phyloP scores from a whole-genome alignment of 1,140 invertebrate species.

The Phymorhynchus buccinoides region DNA sequence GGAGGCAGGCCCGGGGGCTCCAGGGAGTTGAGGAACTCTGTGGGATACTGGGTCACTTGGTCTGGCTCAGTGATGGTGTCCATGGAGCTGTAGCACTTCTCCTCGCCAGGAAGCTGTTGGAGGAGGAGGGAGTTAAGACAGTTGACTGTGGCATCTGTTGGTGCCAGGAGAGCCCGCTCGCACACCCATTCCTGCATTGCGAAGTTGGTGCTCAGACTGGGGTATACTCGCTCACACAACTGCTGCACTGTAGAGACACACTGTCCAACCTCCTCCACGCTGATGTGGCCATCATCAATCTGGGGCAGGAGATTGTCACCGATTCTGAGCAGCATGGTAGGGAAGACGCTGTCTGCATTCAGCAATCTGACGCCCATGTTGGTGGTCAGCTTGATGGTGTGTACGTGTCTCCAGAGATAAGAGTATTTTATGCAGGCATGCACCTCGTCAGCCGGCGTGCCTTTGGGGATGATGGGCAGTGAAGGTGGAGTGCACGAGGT shows the following conservation, averaged over 20 bases:
- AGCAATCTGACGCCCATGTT: slow-evolving; percentile 10
- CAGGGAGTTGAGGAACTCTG: slow-evolving; percentile 70
- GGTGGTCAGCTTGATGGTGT: slow-evolving; percentile 29
- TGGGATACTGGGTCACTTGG: slow-evolving; percentile 54
- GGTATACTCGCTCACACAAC: not conserved
- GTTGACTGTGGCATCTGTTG: not conserved
- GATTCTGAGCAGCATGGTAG: not conserved
- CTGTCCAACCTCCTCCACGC: not conserved
- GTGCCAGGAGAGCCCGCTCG: not conserved
- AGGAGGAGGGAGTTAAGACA: not conserved
- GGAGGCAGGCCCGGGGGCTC: slow-evolving; percentile 68
- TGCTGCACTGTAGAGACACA: not conserved
- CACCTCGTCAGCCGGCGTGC: slow-evolving; percentile 43
- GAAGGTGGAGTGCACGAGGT: no score
- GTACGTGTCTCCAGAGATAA: slow-evolving; percentile 52
- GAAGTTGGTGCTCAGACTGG: not conserved
- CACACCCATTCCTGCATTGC: not conserved
- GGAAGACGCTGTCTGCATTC: not conserved
- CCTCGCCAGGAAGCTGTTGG: not conserved
- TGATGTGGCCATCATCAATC: not conserved
- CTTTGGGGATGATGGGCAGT: slow-evolving; percentile 37
- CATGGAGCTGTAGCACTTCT: not conserved
- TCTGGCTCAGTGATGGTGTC: slow-evolving; percentile 52
- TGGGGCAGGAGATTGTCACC: not conserved
- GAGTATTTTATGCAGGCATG: slow-evolving; percentile 58